Base-by-base conservation (phyloP, 2,888 invertebrate species). In the Theretra japonica region DNA sequence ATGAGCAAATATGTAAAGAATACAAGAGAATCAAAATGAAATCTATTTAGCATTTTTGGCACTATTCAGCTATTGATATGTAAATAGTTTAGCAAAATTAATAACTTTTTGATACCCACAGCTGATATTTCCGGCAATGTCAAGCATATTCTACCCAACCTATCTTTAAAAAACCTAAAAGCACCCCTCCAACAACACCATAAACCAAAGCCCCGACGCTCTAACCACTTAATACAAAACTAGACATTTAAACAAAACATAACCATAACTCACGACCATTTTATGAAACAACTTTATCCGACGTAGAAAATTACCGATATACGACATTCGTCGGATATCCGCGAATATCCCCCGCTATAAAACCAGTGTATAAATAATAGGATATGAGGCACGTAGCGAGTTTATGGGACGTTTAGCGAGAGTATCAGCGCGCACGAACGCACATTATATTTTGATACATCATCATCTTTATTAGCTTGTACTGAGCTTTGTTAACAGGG, bases 281-380 rank as follows among this genome's bases (percentile, higher is more conserved):
- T 65, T 65, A 65, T 65, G 23, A 41, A 48, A 65, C 65, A 65
- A 65, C 65, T 65, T 65, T 65, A 65, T 65, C 65, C 48, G 65
- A 65, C 48, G 53, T 53, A 41, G 65, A 65, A 65, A 65, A 65
- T 65, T 65, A 65, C 41, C 65, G 23, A 65, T 65, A 65, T 65
- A 65, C 65, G 65, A 65, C 65, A 65, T 41, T 60, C 65, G 65
- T 60, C 65, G 65, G 65, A 65, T 65, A 65, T 65, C 65, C 48
- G 65, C 65, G 65, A 41, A 65, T 65, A 65, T 65, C 65, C 58
- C 58, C 58, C 23, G 41, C 48, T 23, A 23, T 65, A 65, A 23
- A 41, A 41, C 41, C 48, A 23, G 65, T 65, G 41, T 65, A 48
- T 65, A 58, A 58, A 58, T 58, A 65, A 65, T 65, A 41, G 65